Evolutionary conservation across 2,888 invertebrate species (phyloP), one percentile per base, ranked within the genome.

Genomic region (Heteromurus nitidus): DNA sequence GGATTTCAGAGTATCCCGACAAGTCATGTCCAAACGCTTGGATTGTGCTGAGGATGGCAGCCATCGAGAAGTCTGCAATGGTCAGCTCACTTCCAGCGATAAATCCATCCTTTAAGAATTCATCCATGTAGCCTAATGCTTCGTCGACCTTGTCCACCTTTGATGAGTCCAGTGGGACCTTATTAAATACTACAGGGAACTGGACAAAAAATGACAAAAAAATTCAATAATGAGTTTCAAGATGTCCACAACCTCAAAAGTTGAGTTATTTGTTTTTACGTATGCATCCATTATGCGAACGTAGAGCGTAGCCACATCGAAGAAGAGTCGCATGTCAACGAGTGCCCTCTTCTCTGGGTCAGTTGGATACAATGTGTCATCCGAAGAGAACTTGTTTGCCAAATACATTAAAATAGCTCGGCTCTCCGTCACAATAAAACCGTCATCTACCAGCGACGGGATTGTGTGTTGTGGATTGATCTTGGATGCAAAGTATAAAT

Each of bases 371-470:
- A 96, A 90, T 0, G 91, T 90, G 88, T 93, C 94, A 87, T 94
- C 92, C 89, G 94, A 94, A 13, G 93, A 94, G 89, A 95, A 96
- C 88, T 94, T 93, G 89, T 93, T 93, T 36, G 91, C 94, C 88
- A 96, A 91, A 89, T 96, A 96, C 0, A 92, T 91, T 89, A 93
- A 92, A 88, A 96, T 96, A 85, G 95, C 94, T 50, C 95, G 93
- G 16, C 80, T 72, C n/a, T 83, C 83, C 1, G 70, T 83, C 0
- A 80, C 3, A n/a, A 74, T 31, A 11, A 83, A 26, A 1, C 83
- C 83, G 60, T 83, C 67, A 42, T 83, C 83, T 22, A 75, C 36
- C 47, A 82, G 11, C 2, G 75, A 65, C 28, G 82, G 82, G 42
- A 82, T 58, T 13, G 70, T 65, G 20, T 75, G 79, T 31, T 75